phyloP scores from a whole-genome alignment of 37 sponge, comb jelly and placozoan species.

The Haliclona indistincta region DNA sequence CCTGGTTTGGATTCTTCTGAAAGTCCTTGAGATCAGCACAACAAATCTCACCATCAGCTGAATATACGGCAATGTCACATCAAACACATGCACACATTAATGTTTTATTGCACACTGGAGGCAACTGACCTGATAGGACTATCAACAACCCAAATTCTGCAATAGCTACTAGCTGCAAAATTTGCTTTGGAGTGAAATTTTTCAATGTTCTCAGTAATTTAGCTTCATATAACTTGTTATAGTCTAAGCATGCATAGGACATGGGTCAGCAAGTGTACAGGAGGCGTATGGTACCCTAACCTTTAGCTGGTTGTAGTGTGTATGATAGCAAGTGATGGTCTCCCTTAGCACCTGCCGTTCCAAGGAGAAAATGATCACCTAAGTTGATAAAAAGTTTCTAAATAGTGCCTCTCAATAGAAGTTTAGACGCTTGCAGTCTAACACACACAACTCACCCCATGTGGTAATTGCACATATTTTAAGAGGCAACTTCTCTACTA shows the following conservation, averaged over 20 bases:
- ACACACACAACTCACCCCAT: constrained; percentile 35
- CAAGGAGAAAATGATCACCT: background rate
- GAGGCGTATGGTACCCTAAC: too few species aligned
- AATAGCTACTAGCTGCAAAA: constrained; percentile 35
- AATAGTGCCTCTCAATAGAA: constrained; percentile 1
- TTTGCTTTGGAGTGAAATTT: constrained; percentile 41
- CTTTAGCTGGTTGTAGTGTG: too few species aligned
- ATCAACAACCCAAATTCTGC: constrained; percentile 46
- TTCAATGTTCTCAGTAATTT: constrained; percentile 34
- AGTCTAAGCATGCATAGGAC: too few species aligned
- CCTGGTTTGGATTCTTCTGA: background rate
- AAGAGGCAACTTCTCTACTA: constrained; percentile 48
- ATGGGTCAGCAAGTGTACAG: too few species aligned
- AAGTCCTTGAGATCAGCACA: constrained; percentile 31
- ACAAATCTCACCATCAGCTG: constrained; percentile 37
- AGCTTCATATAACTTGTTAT: constrained; percentile 13
- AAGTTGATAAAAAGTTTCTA: background rate
- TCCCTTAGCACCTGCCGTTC: background rate
- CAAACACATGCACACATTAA: background rate
- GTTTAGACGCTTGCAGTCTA: background rate
- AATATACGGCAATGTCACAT: too few species aligned
- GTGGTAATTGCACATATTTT: constrained; percentile 48
- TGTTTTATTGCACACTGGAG: background rate
- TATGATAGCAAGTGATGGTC: constrained; percentile 33
- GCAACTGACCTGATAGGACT: constrained; percentile 24